Evolutionary conservation across 2,888 invertebrate species (phyloP).

Genomic region (Eledone cirrhosa): DNA sequence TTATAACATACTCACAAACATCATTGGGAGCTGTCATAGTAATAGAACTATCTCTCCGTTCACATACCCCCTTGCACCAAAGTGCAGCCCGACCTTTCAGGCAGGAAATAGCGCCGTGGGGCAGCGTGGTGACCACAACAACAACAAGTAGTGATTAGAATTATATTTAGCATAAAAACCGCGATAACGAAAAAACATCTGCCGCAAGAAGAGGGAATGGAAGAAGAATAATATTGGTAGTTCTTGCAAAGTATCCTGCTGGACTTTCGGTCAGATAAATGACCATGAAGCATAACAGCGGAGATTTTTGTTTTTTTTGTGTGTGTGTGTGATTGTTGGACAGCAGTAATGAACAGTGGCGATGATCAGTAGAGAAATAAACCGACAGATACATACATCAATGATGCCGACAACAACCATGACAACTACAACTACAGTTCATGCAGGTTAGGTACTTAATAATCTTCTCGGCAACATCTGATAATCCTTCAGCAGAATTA

Average conservation of each 20-base stretch:
- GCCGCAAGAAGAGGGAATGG: neutral
- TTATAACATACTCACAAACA: slow-evolving; percentile 12
- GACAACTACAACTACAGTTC: neutral
- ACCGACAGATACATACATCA: too few species aligned
- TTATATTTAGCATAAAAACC: neutral
- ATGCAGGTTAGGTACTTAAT: neutral
- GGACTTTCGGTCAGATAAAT: neutral
- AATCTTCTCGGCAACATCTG: neutral
- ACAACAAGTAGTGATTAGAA: neutral
- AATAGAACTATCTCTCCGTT: slow-evolving; percentile 12
- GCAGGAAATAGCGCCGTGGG: slow-evolving; percentile 8
- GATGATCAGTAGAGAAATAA: too few species aligned
- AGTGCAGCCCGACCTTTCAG: slow-evolving; percentile 11
- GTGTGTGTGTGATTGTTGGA: too few species aligned
- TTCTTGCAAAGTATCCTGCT: neutral
- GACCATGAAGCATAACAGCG: too few species aligned
- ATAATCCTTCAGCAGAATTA: too few species aligned
- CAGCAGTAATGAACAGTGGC: too few species aligned
- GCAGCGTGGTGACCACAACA: neutral
- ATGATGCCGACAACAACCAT: neutral
- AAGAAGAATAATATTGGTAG: neutral
- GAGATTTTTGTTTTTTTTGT: too few species aligned
- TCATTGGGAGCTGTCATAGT: slow-evolving; percentile 10
- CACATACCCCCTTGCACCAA: slow-evolving; percentile 20
- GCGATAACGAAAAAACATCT: neutral